Conservation (phyloP, 1,140 invertebrate genomes). For the Panagrolaimus sp. region DNA sequence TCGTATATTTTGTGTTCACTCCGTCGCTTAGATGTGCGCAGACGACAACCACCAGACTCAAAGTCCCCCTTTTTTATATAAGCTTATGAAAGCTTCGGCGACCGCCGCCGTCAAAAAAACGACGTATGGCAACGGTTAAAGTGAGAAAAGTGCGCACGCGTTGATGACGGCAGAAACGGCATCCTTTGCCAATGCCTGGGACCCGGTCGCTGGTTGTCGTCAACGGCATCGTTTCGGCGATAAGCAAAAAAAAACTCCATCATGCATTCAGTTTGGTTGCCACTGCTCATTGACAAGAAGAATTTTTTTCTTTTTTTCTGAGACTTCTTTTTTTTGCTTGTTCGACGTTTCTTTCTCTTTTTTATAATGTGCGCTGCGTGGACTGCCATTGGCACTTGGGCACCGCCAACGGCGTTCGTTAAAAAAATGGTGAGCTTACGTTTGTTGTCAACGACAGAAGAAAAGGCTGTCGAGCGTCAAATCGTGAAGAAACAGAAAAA, state of each 20-base stretch:
- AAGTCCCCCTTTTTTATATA: background rate
- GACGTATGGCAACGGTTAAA: background rate
- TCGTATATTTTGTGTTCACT: background rate
- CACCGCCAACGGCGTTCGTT: constrained; percentile 12
- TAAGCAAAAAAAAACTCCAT: constrained; percentile 8
- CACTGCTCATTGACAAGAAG: background rate
- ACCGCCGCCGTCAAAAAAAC: background rate
- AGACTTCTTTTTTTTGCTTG: background rate
- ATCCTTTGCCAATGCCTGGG: background rate
- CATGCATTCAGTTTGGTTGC: constrained; percentile 15
- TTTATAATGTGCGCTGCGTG: constrained; percentile 8
- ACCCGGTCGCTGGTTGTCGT: constrained; percentile 3
- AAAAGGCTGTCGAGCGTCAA: background rate
- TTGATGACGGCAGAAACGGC: background rate
- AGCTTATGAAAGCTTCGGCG: background rate
- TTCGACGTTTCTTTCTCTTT: constrained; percentile 8
- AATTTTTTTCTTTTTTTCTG: background rate
- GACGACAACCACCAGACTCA: background rate
- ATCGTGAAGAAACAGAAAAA: background rate
- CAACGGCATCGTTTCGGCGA: background rate
- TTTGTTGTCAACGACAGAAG: background rate
- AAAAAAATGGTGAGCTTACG: background rate
- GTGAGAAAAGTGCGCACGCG: background rate
- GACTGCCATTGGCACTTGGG: background rate
- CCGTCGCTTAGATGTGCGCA: constrained; percentile 15